A percentile compares a stretch with the other conserved stretches of the same genome.
phyloP scores from a whole-genome alignment of 2,888 invertebrate species.

The Lasioglossum marginatum region DNA sequence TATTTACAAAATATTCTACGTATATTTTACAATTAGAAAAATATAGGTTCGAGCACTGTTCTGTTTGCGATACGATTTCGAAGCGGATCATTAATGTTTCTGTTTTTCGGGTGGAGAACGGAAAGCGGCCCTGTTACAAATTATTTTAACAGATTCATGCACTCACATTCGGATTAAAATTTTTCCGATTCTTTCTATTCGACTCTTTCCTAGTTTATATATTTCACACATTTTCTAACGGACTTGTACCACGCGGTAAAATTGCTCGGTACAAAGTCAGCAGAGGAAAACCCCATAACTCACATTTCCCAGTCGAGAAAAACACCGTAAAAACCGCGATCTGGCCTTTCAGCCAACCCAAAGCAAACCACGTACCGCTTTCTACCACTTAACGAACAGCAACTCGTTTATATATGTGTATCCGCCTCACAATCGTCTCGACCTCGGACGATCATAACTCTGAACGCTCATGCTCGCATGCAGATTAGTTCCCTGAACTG shows the following conservation, averaged over 20 bases:
- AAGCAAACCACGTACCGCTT: slow-evolving; percentile 18
- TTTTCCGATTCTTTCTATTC: too few species aligned
- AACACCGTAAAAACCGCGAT: neutral
- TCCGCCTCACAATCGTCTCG: neutral
- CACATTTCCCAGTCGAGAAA: slow-evolving; percentile 8
- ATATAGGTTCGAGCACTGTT: slow-evolving; percentile 7
- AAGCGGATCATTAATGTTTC: neutral
- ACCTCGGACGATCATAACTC: slow-evolving; percentile 12
- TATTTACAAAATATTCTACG: slow-evolving; percentile 29
- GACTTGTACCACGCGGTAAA: neutral
- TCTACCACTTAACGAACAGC: slow-evolving; percentile 30
- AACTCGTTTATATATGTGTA: slow-evolving; percentile 23
- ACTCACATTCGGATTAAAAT: neutral
- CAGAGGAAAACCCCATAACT: neutral
- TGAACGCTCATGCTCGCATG: neutral
- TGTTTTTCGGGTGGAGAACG: neutral
- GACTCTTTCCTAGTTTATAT: too few species aligned
- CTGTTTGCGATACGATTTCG: neutral
- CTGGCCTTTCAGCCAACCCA: neutral
- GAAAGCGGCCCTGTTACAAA: neutral
- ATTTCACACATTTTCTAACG: too few species aligned
- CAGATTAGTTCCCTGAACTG: slow-evolving; percentile 1
- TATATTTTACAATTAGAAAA: slow-evolving; percentile 14
- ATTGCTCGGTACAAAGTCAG: neutral
- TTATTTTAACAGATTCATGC: neutral